Percentiles rank a stretch among this genome's conserved stretches.
phyloP scores from a whole-genome alignment of 2,888 invertebrate species.

The Omphaloscelis lunosa region DNA sequence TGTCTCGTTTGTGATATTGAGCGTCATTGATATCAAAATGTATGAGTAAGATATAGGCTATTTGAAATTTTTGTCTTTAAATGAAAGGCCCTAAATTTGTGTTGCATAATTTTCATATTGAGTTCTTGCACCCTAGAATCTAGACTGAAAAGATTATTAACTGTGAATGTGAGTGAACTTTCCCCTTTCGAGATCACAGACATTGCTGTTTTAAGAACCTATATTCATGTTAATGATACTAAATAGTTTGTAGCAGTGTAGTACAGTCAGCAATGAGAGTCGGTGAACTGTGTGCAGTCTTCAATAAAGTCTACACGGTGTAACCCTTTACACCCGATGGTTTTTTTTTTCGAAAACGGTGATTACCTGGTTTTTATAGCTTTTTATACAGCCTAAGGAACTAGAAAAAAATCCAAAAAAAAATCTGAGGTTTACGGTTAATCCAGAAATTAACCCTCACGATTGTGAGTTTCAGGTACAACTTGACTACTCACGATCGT shows the following conservation, averaged over 20 bases:
- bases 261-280: background rate
- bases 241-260: background rate
- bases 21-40: background rate
- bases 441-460: no score
- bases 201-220: background rate
- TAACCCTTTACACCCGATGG: no score
- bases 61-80: background rate
- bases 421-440: no score
- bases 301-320: no score
- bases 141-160: slow-evolving; percentile 12
- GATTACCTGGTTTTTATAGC: no score
- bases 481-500: no score
- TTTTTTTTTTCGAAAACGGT: no score
- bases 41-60: background rate
- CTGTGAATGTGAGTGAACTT: slow-evolving; percentile 11
- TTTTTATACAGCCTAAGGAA: no score
- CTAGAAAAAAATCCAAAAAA: no score
- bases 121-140: background rate
- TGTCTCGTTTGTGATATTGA: background rate
- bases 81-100: background rate
- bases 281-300: no score
- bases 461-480: no score
- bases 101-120: background rate
- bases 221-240: background rate
- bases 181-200: slow-evolving; percentile 3